Evolutionary conservation across 2,888 invertebrate species (phyloP).

Genomic region (Ectemnius lituratus): DNA sequence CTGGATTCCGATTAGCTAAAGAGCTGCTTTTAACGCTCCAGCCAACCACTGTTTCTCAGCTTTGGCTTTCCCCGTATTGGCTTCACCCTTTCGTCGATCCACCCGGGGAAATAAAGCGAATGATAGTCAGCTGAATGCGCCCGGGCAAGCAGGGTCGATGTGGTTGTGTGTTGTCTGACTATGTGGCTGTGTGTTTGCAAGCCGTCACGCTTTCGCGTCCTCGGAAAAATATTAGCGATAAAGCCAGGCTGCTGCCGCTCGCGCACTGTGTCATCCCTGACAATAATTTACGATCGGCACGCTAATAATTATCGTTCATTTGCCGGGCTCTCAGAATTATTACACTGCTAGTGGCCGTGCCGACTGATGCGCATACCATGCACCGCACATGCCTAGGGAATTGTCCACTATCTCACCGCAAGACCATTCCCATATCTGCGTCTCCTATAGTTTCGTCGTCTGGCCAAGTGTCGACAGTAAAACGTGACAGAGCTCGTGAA

Average conservation of each 20-base stretch:
- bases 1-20: no score
- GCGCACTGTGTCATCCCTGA: constrained; percentile 33
- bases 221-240: constrained; percentile 46
- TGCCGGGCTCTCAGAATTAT: constrained; percentile 28
- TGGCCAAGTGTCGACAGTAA: no score
- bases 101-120: no score
- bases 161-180: background rate
- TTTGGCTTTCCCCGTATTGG: no score
- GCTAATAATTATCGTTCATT: constrained; percentile 39
- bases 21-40: no score
- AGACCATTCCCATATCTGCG: no score
- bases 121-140: background rate
- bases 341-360: background rate
- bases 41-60: no score
- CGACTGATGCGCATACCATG: no score
- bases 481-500: background rate
- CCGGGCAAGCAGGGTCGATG: background rate
- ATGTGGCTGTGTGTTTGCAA: background rate
- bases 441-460: no score
- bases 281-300: constrained; percentile 37
- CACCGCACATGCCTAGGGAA: no score
- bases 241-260: constrained; percentile 8
- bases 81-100: no score
- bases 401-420: no score
- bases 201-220: constrained; percentile 30